Evolutionary conservation across 2,888 invertebrate species (phyloP), one percentile per base, ranked within the genome.

Genomic region (Eucriotettix oculatus): DNA sequence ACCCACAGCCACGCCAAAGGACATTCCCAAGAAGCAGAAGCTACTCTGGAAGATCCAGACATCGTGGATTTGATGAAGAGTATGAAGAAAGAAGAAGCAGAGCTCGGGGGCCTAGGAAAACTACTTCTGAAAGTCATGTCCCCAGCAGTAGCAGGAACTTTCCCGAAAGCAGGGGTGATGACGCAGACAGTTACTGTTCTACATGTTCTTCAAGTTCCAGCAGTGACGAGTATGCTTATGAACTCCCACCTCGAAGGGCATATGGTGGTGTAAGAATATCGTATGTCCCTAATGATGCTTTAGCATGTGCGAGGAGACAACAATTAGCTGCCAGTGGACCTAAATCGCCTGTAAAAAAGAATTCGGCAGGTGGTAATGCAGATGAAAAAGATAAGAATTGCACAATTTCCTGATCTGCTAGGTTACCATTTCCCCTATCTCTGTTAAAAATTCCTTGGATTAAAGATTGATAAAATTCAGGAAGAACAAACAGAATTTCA

Each of bases 201-300:
- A 93, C 94, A 14, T 94, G 94, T 65, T 77, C 77, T 41, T 74
- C 74, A 16, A 79, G 79, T 66, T 92, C 90, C 0, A 84, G 84
- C 56, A 85, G 85, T 68, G 89, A 90, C 41, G 89, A 90, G 65
- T 85, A 89, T 68, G 88, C 91, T 65, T 92, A 92, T 72, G 86
- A 90, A 63, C 75, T 92, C 67, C 91, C 92, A 7, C 85, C 90
- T 52, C 76, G 90, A 66, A 78, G 89, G 61, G 88, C 89, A 58
- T 90, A 90, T 71, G 90, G 90, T 60, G 92, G 92, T 52, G 90
- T 92, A 14, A 76, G 93, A 66, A 91, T 93, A 68, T 90, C 92
- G 11, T 95, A 94, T 75, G 93, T 94, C 65, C 93, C 93, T 66
- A 93, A 92, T 73, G 93, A 92, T 74, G 88, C 90, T 9, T 79